These are phyloP conservation scores for Balearica regulorum DNA, from an alignment of 2,797 vertebrate genomes.

Conservation along the genomic window DNA sequence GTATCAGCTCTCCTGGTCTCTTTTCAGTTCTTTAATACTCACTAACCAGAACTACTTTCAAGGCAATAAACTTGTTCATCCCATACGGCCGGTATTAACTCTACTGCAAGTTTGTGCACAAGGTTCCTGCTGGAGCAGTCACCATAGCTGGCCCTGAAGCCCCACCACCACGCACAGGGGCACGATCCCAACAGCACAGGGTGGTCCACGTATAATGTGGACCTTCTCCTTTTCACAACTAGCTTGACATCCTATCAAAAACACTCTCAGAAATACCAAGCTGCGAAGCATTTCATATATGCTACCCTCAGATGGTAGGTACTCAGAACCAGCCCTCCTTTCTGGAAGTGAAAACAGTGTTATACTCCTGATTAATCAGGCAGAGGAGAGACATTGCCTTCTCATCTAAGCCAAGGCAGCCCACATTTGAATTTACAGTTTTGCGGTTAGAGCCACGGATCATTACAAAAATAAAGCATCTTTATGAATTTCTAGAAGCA, in stretches of 20 bases:
- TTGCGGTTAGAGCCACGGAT: not conserved
- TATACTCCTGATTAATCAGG: not conserved
- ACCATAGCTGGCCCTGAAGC: not conserved
- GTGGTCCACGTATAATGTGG: too few relatives aligned
- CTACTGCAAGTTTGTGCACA: not conserved
- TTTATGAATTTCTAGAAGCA: not conserved
- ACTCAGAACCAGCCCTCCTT: not conserved
- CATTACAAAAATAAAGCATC: not conserved
- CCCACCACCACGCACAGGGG: not conserved
- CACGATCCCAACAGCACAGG: not conserved
- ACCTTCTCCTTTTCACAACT: not conserved
- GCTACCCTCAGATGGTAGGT: not conserved
- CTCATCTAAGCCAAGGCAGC: not conserved
- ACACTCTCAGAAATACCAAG: not conserved
- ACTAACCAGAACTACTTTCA: not conserved
- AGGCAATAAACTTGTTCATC: not conserved
- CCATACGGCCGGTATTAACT: rapidly evolving
- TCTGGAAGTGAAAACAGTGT: not conserved
- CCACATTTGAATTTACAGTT: not conserved
- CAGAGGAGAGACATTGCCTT: not conserved
- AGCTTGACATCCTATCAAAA: not conserved
- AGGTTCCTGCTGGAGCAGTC: not conserved
- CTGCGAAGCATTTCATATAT: not conserved
- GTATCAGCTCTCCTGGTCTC: not conserved
- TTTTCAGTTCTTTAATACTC: not conserved